These are phyloP conservation scores for Pelecanoides urinatrix DNA, from an alignment of 2,113 vertebrate genomes.

Conservation along the genomic window DNA sequence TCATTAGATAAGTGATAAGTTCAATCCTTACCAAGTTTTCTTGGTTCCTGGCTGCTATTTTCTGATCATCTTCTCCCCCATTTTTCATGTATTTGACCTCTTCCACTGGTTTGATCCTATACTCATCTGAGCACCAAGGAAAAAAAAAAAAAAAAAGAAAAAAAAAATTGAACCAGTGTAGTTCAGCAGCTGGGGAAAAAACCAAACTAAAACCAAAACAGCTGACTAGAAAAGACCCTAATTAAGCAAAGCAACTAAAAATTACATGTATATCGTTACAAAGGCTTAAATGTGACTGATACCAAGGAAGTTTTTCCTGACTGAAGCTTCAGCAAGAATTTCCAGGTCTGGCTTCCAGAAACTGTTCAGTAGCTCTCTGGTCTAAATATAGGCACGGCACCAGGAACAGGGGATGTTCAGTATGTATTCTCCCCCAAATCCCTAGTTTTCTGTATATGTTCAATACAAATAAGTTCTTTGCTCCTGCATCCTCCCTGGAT, in stretches of 20 bases:
- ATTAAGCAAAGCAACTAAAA: slow-evolving; percentile 7
- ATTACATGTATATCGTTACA: background rate
- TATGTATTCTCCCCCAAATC: background rate
- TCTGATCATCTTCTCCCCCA: slow-evolving; percentile 82
- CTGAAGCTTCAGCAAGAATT: background rate
- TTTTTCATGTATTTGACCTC: slow-evolving; percentile 90
- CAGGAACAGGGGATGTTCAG: background rate
- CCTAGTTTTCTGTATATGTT: background rate
- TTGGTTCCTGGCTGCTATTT: slow-evolving; percentile 81
- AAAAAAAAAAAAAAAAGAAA: background rate
- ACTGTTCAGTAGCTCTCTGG: background rate
- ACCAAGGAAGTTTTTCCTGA: background rate
- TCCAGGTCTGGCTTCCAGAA: background rate
- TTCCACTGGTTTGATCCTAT: slow-evolving; percentile 96
- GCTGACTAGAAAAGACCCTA: slow-evolving; percentile 34
- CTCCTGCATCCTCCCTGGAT: background rate
- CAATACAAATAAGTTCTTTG: background rate
- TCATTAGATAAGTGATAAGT: slow-evolving; percentile 55
- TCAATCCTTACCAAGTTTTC: slow-evolving; percentile 79
- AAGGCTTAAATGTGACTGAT: background rate
- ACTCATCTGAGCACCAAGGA: slow-evolving; percentile 83
- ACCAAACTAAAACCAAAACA: slow-evolving; percentile 18
- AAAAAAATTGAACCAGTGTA: slow-evolving; percentile 35
- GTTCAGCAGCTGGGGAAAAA: slow-evolving; percentile 29
- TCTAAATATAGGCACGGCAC: background rate